These are phyloP conservation scores for Cynopterus sphinx DNA, from an alignment of 2,797 vertebrate species.

Conservation along the genomic window DNA sequence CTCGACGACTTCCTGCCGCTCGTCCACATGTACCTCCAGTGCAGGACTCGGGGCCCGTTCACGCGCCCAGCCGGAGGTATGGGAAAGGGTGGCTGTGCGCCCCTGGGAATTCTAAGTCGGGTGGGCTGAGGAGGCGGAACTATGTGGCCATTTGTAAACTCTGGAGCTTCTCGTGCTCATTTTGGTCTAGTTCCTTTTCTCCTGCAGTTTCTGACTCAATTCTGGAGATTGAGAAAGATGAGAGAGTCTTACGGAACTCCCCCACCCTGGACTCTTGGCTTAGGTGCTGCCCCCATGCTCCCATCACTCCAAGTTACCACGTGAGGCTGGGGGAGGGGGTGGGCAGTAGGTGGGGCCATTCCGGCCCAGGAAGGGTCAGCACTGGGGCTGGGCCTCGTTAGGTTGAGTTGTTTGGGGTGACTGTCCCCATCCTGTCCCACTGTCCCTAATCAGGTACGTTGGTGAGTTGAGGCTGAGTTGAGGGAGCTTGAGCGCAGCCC, in stretches of 20 bases:
- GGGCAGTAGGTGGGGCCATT: background rate
- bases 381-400: background rate
- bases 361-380: background rate
- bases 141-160: background rate
- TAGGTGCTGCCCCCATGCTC: background rate
- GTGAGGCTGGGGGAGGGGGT: background rate
- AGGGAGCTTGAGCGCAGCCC: accelerated
- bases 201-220: background rate
- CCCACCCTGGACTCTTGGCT: no score
- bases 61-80: slow-evolving; percentile 87
- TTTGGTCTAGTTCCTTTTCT: background rate
- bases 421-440: background rate
- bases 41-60: slow-evolving; percentile 78
- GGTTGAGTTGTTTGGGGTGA: accelerated
- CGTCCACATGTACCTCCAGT: slow-evolving; percentile 87
- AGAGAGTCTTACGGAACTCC: background rate
- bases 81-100: background rate
- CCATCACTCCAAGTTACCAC: accelerated
- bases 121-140: background rate
- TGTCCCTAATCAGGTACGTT: accelerated
- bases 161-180: accelerated
- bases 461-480: accelerated
- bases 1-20: slow-evolving; percentile 87
- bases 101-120: accelerated
- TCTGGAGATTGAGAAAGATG: background rate